Base-by-base conservation (phyloP, 1,140 invertebrate genomes). In the Bombus breviceps region DNA sequence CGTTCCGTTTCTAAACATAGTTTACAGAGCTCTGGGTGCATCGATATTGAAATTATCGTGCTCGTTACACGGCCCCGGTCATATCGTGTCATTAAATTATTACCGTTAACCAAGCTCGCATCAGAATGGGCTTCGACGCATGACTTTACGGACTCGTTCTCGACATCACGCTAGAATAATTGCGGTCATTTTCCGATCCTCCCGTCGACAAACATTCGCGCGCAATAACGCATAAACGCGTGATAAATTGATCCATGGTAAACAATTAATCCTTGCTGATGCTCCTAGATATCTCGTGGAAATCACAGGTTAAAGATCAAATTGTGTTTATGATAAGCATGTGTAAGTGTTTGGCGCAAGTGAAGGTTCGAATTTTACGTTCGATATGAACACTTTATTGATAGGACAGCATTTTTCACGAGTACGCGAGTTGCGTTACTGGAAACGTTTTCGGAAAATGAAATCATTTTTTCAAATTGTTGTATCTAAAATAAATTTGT, bases 41-140 rank as follows among this genome's bases (percentile, higher is more conserved):
- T 77, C 85, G 72, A 83, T 86, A 83, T 69, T 37, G 71, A 76
- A 76, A 75, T 83, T 83, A 86, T 62, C 73, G 37, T 57, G 71
- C 84, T 47, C 37, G 81, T 78, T 68, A 77, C 37, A 66, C 62
- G 32, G 4, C 9, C 28, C 28, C 68, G 25, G 32, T 18, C 66
- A 80, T 85, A 85, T 47, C 76, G 53, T 13, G 81, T 69, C 68
- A 47, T 85, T 66, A 28, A 47, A 72, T 72, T 59, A 72, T 72
- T 71, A 32, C 47, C 47, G 66, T 12, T 22, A n/a, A 43, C 62
- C 9, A 18, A 22, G 8, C 15, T 34, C 34, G 25, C 18, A 25
- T n/a, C 34, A 25, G 43, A 66, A 71, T 71, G 41, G 2, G 15
- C 25, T n/a, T 10, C 22, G 13, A 79, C 39, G 62, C 32, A 12